A percentile compares a stretch with the other conserved stretches of the same genome.
phyloP scores from a whole-genome alignment of 2,113 vertebrate species.

The Aepyceros melampus region DNA sequence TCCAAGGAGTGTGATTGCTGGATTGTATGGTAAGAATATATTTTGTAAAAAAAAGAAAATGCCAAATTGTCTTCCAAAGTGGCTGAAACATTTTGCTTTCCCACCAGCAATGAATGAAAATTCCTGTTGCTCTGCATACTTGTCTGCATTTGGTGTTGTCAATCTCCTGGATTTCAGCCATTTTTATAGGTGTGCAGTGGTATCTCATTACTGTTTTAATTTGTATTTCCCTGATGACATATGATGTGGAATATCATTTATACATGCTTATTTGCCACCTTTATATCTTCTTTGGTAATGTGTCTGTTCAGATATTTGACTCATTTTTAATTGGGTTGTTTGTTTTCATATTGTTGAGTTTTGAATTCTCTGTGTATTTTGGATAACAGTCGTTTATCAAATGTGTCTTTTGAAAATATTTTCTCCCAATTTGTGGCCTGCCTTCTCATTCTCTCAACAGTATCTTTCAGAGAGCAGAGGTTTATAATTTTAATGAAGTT shows the following conservation, averaged over 20 bases:
- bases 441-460: not conserved
- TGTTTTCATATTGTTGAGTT: not conserved
- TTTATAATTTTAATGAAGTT: not conserved
- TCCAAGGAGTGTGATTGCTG: not conserved
- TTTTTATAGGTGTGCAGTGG: not conserved
- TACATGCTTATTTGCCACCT: not conserved
- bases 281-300: not conserved
- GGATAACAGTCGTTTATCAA: not conserved
- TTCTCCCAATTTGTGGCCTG: not conserved
- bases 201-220: not conserved
- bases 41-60: not conserved
- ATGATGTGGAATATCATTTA: not conserved
- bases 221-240: not conserved
- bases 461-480: not conserved
- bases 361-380: not conserved
- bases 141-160: not conserved
- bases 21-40: not conserved
- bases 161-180: not conserved
- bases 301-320: not conserved
- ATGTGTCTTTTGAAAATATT: not conserved
- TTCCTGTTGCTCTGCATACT: not conserved
- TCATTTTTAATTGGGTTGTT: not conserved
- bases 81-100: not conserved
- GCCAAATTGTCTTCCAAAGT: not conserved
- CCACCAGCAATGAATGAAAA: not conserved